phyloP scores from a whole-genome alignment of 2,797 vertebrate genomes.

The Coreius guichenoti region DNA sequence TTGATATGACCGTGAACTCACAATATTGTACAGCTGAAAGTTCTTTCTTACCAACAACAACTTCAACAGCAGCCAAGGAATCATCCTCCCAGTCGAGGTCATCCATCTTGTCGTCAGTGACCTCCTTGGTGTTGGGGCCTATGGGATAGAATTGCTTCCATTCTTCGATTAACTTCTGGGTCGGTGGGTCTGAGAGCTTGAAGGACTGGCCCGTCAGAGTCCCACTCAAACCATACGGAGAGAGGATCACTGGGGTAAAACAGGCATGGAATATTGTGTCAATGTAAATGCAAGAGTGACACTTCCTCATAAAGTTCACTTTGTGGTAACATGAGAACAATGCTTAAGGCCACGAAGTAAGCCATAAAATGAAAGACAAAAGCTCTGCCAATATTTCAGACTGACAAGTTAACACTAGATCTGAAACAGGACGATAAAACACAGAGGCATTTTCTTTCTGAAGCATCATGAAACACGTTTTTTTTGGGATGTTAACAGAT shows the following conservation, averaged over 20 bases:
- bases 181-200: constrained; percentile 97
- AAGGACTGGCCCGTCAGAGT: constrained; percentile 98
- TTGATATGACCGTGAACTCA: not conserved
- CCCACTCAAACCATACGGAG: constrained; percentile 96
- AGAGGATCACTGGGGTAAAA: constrained; percentile 88
- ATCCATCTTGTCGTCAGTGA: constrained; percentile 89
- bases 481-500: not conserved
- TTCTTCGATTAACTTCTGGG: constrained; percentile 96
- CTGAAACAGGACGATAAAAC: not conserved
- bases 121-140: constrained; percentile 87
- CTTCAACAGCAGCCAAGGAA: constrained; percentile 96
- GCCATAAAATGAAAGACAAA: constrained; percentile 13
- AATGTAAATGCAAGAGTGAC: constrained; percentile 4
- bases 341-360: constrained; percentile 9
- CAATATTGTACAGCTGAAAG: no score
- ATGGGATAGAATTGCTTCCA: constrained; percentile 99
- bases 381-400: constrained; percentile 3
- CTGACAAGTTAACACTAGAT: not conserved
- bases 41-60: constrained; percentile 89
- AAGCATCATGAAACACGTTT: not conserved
- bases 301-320: constrained; percentile 4
- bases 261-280: constrained; percentile 5
- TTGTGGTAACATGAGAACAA: constrained; percentile 36
- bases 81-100: constrained; percentile 99
- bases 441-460: not conserved